Evolutionary conservation across 2,888 invertebrate species (phyloP).

Genomic region (Proisotoma minuta): DNA sequence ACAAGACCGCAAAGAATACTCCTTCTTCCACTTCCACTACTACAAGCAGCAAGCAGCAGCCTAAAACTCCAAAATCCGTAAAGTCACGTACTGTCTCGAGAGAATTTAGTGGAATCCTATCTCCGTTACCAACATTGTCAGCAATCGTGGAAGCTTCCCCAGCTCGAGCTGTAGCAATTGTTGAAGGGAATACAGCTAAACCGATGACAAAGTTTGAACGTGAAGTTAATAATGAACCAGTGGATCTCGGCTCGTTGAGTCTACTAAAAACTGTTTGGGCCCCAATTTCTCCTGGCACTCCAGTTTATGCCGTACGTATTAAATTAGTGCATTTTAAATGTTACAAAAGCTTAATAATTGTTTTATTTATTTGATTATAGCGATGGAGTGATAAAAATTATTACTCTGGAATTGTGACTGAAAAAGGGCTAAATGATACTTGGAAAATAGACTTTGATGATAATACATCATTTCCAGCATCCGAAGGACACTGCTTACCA

Average conservation of each 20-base stretch:
- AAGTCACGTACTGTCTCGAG: not conserved
- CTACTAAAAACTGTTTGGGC: slow-evolving; percentile 26
- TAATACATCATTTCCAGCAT: not conserved
- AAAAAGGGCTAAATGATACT: slow-evolving; percentile 58
- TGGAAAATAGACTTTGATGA: slow-evolving; percentile 54
- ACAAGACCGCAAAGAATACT: not conserved
- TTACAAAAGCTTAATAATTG: slow-evolving; percentile 20
- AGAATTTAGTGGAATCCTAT: slow-evolving; percentile 1
- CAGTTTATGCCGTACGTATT: not conserved
- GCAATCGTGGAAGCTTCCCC: slow-evolving; percentile 20
- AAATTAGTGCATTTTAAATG: not conserved
- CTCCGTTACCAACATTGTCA: not conserved
- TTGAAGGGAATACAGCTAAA: slow-evolving; percentile 25
- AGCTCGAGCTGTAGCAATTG: slow-evolving; percentile 21
- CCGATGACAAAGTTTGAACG: slow-evolving; percentile 25
- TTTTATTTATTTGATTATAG: slow-evolving; percentile 53
- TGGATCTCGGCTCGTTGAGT: slow-evolving; percentile 7
- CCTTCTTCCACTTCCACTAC: not conserved
- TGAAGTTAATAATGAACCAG: slow-evolving; percentile 32
- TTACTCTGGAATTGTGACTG: slow-evolving; percentile 61
- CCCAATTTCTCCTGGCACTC: slow-evolving; percentile 18
- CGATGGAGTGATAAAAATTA: slow-evolving; percentile 66
- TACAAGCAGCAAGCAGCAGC: not conserved
- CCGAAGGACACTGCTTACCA: slow-evolving; percentile 22
- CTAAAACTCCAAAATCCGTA: not conserved